These are phyloP conservation scores for Salvelinus namaycush DNA, from an alignment of 2,113 vertebrate genomes.

Conservation along the genomic window DNA sequence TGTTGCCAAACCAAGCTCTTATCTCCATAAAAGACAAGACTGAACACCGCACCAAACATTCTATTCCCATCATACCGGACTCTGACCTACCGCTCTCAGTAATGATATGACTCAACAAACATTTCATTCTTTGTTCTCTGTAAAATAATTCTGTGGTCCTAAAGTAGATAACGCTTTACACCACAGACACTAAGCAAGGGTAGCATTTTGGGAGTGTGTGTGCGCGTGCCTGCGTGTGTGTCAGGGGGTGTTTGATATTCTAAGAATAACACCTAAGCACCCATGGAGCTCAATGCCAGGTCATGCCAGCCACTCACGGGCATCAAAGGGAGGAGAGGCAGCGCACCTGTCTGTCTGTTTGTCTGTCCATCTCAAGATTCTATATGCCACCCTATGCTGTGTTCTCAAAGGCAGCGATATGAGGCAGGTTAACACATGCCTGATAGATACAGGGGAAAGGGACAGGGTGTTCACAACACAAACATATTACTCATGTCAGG, in stretches of 20 bases:
- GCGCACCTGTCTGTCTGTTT: slow-evolving; percentile 35
- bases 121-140: not conserved
- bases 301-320: slow-evolving; percentile 35
- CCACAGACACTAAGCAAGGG: not conserved
- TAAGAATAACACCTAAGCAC: slow-evolving; percentile 36
- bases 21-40: not conserved
- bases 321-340: slow-evolving; percentile 45
- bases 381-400: not conserved
- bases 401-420: too few relatives aligned
- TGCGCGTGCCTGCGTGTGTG: not conserved
- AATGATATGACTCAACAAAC: not conserved
- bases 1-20: slow-evolving; percentile 23
- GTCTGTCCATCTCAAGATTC: slow-evolving; percentile 25
- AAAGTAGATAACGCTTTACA: not conserved
- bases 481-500: too few relatives aligned
- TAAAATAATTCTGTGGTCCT: not conserved
- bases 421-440: slow-evolving; percentile 24
- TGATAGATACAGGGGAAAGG: too few relatives aligned
- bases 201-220: slow-evolving; percentile 8
- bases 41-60: not conserved
- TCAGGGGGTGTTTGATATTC: slow-evolving; percentile 17
- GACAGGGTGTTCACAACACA: too few relatives aligned
- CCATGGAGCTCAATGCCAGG: slow-evolving; percentile 37
- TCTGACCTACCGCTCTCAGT: not conserved
- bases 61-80: not conserved